Evolutionary conservation across 1,140 invertebrate species (phyloP).

Genomic region (Stegodyphus dumicola): DNA sequence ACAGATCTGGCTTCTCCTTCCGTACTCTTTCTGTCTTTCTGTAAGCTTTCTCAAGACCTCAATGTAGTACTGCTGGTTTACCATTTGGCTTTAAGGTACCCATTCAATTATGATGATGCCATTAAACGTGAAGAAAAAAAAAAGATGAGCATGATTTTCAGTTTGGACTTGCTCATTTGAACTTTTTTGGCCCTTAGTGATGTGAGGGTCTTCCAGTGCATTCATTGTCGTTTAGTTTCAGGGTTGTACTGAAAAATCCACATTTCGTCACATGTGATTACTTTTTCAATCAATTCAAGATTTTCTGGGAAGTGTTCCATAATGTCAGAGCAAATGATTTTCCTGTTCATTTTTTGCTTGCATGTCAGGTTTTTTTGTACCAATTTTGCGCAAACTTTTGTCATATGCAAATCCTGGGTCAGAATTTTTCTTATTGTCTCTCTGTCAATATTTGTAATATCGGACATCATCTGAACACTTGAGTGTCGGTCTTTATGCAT

Average conservation of each 20-base stretch:
- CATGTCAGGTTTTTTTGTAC: slow-evolving; percentile 43
- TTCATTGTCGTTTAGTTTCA: slow-evolving; percentile 52
- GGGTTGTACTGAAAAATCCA: slow-evolving; percentile 52
- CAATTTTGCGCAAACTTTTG: slow-evolving; percentile 50
- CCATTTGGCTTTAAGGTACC: slow-evolving; percentile 4
- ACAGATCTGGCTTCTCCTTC: neutral
- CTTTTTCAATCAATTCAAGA: slow-evolving; percentile 23
- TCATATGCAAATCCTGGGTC: slow-evolving; percentile 64
- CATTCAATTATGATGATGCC: slow-evolving; percentile 3
- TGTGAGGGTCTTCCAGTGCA: slow-evolving; percentile 24
- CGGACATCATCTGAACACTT: neutral
- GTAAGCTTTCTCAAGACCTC: neutral
- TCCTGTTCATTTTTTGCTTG: slow-evolving; percentile 47
- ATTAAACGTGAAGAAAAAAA: neutral
- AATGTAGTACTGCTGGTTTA: slow-evolving; percentile 28
- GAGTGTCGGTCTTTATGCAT: neutral
- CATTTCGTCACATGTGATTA: slow-evolving; percentile 35
- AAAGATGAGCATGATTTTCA: slow-evolving; percentile 19
- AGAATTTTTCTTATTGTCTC: slow-evolving; percentile 61
- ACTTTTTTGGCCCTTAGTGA: slow-evolving; percentile 23
- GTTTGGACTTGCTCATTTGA: slow-evolving; percentile 24
- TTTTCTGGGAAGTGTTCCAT: slow-evolving; percentile 30
- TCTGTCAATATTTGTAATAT: slow-evolving; percentile 4
- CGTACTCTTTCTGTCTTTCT: slow-evolving; percentile 2
- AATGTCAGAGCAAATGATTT: slow-evolving; percentile 40